Evolutionary conservation across 2,888 invertebrate genomes (phyloP).

Genomic region (Morinoia aosen): DNA sequence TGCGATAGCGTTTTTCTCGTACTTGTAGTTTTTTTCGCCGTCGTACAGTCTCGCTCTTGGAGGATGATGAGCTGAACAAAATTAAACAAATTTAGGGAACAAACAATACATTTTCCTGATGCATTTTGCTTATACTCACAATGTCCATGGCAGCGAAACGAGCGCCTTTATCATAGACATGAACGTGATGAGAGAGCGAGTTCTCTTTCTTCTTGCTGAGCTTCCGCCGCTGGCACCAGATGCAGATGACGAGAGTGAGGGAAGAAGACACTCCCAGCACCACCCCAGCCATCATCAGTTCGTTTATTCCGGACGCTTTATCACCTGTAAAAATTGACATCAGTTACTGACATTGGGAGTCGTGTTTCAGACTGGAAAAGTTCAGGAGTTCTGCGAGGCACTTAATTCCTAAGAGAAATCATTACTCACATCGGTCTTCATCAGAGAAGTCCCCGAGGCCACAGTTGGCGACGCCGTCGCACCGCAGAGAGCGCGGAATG

Average conservation of each 20-base stretch:
- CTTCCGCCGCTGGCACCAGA: conserved; percentile 75
- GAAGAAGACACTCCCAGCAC: conserved; percentile 74
- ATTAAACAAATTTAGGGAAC: background rate
- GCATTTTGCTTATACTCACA: conserved; percentile 57
- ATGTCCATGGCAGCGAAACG: conserved; percentile 68
- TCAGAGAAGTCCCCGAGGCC: conserved; percentile 83
- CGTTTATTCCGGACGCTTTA: conserved; percentile 75
- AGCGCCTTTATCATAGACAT: conserved; percentile 67
- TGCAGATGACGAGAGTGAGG: conserved; percentile 73
- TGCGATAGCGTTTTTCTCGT: no score
- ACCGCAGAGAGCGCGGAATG: conserved; percentile 82
- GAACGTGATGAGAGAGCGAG: conserved; percentile 64
- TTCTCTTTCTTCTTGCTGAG: conserved; percentile 63
- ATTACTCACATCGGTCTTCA: conserved; percentile 84
- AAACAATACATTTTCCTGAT: background rate
- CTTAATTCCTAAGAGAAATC: background rate
- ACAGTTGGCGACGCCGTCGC: conserved; percentile 88
- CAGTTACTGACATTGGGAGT: background rate
- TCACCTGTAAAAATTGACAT: conserved; percentile 71
- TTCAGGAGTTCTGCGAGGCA: background rate
- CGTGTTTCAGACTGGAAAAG: background rate
- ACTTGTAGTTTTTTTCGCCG: no score
- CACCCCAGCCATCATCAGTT: conserved; percentile 75
- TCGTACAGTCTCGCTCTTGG: no score
- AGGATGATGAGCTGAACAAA: background rate